phyloP scores from a whole-genome alignment of 2,113 vertebrate species.

The Archilochus colubris region DNA sequence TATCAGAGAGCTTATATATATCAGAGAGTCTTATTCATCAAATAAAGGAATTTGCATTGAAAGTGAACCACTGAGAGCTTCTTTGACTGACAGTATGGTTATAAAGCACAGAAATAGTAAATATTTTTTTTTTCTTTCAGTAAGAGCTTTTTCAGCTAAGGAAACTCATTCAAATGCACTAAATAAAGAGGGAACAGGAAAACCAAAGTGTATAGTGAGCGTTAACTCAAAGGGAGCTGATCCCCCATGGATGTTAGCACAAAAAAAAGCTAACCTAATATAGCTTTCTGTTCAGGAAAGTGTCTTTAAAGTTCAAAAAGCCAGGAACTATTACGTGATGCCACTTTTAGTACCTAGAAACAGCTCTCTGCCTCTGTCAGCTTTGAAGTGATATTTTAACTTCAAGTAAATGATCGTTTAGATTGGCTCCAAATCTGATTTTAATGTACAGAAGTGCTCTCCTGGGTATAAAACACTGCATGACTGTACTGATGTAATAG shows the following conservation, averaged over 20 bases:
- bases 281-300: not conserved
- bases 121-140: not conserved
- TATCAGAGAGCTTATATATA: not conserved
- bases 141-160: not conserved
- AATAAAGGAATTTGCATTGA: not conserved
- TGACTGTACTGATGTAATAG: constrained; percentile 14
- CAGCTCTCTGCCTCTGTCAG: not conserved
- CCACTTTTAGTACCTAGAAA: constrained; percentile 46
- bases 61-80: not conserved
- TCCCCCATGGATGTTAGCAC: not conserved
- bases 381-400: constrained; percentile 32
- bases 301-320: not conserved
- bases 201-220: not conserved
- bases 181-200: not conserved
- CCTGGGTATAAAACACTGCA: constrained; percentile 7
- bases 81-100: not conserved
- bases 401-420: constrained; percentile 14
- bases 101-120: not conserved
- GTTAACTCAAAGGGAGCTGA: not conserved
- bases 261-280: not conserved
- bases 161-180: constrained; percentile 17
- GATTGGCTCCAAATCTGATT: constrained; percentile 27
- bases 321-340: constrained; percentile 13
- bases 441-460: constrained; percentile 37
- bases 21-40: not conserved